Conservation (phyloP, 2,888 invertebrate genomes). For the Argyra leucocephala region DNA sequence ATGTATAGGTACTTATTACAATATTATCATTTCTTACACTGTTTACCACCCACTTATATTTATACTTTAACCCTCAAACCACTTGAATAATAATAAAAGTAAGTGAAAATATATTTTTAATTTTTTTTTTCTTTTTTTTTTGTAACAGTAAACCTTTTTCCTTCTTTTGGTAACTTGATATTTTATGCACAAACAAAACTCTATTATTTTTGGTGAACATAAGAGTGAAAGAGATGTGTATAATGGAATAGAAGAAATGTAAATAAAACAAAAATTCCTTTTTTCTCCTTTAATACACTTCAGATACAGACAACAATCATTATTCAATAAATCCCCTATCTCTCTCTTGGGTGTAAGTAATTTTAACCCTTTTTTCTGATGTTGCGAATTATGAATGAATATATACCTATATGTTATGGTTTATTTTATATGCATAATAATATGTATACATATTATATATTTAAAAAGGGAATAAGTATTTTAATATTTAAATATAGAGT, state of each 20-base stretch:
- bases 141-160: neutral
- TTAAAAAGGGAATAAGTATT: too few relatives aligned
- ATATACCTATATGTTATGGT: too few relatives aligned
- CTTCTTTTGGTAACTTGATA: neutral
- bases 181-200: neutral
- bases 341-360: neutral
- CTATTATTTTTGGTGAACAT: neutral
- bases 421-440: neutral
- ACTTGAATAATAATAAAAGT: conserved; percentile 1
- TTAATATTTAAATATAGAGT: neutral
- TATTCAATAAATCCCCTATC: neutral
- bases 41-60: neutral
- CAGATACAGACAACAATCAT: conserved; percentile 4
- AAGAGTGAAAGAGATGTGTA: neutral
- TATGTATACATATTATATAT: too few relatives aligned
- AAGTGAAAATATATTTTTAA: neutral
- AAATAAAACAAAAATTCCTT: neutral
- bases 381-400: neutral
- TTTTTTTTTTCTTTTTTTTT: neutral
- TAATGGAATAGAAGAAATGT: too few relatives aligned
- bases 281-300: neutral
- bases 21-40: neutral
- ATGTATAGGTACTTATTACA: neutral
- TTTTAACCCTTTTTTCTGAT: conserved; percentile 2
- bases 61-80: conserved; percentile 1